phyloP scores from a whole-genome alignment of 2,888 invertebrate genomes.

The Plebejus anna region DNA sequence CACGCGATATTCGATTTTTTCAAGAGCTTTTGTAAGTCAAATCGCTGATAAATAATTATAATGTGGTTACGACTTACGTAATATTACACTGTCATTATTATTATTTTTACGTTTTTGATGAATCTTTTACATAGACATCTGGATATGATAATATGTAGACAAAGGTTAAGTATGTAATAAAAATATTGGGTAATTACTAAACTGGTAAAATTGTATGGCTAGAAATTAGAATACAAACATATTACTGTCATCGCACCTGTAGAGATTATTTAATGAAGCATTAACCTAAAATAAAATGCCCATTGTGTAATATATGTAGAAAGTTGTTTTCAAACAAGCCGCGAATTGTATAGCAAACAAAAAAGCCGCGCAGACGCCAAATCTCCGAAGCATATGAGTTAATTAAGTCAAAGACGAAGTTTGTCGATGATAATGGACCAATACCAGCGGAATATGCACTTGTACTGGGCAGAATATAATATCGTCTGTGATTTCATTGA shows the following conservation, averaged over 20 bases:
- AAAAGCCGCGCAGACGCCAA: not conserved
- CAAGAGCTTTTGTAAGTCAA: not conserved
- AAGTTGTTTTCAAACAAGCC: constrained; percentile 14
- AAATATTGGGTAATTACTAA: not conserved
- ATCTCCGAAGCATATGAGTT: not conserved
- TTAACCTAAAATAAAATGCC: constrained; percentile 19
- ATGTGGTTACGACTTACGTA: not conserved
- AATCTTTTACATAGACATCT: not conserved
- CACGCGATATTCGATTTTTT: constrained; percentile 5
- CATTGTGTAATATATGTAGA: constrained; percentile 20
- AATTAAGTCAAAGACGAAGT: no score
- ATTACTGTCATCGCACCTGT: not conserved
- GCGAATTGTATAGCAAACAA: not conserved
- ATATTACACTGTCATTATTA: not conserved
- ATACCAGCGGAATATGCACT: no score
- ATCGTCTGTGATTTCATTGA: no score
- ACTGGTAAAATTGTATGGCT: not conserved
- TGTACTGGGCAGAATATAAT: no score
- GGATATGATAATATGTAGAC: not conserved
- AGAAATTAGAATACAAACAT: not conserved
- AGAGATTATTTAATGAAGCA: constrained; percentile 18
- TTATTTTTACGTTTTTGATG: not conserved
- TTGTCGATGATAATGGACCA: no score
- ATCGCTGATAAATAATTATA: not conserved
- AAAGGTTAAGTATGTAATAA: not conserved